phyloP scores from a whole-genome alignment of 2,888 invertebrate species.

The Beris morrisii region DNA sequence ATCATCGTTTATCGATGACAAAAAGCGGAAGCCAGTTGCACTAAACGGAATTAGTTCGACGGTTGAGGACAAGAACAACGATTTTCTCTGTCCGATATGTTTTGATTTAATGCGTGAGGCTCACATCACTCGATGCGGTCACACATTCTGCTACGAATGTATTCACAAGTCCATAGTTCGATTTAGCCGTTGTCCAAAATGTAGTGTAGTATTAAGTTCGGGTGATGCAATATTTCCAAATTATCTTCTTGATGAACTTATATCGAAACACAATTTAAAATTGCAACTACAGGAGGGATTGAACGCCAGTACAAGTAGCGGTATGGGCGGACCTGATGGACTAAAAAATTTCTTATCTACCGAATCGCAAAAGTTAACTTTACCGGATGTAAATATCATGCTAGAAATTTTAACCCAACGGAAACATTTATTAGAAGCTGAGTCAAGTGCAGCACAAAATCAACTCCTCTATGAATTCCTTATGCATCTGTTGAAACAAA shows the following conservation, averaged over 20 bases:
- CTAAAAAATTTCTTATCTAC: conserved; percentile 67
- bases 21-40: conserved; percentile 33
- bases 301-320: conserved; percentile 50
- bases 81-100: conserved; percentile 78
- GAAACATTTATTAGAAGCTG: conserved; percentile 78
- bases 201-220: conserved; percentile 70
- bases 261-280: conserved; percentile 69
- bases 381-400: conserved; percentile 81
- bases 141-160: conserved; percentile 87
- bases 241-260: conserved; percentile 79
- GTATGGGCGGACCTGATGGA: conserved; percentile 54
- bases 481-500: conserved; percentile 71
- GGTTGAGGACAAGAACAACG: conserved; percentile 58
- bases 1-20: conserved; percentile 21
- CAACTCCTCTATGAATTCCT: conserved; percentile 83
- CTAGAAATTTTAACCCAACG: conserved; percentile 76
- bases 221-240: conserved; percentile 82
- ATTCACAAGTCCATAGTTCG: conserved; percentile 69
- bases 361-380: conserved; percentile 70
- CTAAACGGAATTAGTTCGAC: conserved; percentile 56
- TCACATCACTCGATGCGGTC: conserved; percentile 88
- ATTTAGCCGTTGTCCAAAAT: conserved; percentile 78
- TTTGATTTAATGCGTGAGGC: conserved; percentile 88
- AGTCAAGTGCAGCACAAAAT: conserved; percentile 78
- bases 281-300: conserved; percentile 44